Percentiles rank a stretch among this genome's conserved stretches.
These are phyloP conservation scores for Thera britannica DNA, from an alignment of 2,888 invertebrate genomes.

Conservation along the genomic window DNA sequence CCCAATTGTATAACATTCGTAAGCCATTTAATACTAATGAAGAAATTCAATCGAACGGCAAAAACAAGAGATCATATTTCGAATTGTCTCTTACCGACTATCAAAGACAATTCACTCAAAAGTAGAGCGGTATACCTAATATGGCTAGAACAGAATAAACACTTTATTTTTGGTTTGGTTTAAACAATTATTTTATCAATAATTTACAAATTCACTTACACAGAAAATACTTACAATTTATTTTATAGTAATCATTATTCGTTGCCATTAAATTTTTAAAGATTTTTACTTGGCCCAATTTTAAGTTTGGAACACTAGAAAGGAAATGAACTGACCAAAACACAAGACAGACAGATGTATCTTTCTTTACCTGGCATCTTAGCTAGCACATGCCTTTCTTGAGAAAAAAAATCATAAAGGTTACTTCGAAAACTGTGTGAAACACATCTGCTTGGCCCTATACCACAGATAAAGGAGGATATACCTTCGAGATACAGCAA, in stretches of 20 bases:
- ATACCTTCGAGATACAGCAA: slow-evolving; percentile 42
- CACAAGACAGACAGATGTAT: slow-evolving; percentile 64
- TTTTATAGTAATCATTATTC: too few species aligned
- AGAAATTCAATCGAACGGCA: slow-evolving; percentile 36
- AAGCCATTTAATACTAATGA: slow-evolving; percentile 32
- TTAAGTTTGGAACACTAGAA: neutral
- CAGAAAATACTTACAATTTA: too few species aligned
- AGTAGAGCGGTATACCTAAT: neutral
- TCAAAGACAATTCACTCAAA: neutral
- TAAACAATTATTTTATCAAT: too few species aligned
- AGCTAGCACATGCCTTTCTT: slow-evolving; percentile 75
- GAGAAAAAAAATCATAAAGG: slow-evolving; percentile 76
- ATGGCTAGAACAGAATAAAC: too few species aligned
- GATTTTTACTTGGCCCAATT: neutral
- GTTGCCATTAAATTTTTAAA: too few species aligned
- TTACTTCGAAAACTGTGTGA: slow-evolving; percentile 71
- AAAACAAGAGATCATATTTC: slow-evolving; percentile 37
- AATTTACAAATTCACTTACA: too few species aligned
- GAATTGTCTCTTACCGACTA: slow-evolving; percentile 19
- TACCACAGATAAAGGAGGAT: slow-evolving; percentile 1
- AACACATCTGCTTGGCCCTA: slow-evolving; percentile 71
- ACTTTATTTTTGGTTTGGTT: too few species aligned
- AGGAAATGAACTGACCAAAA: slow-evolving; percentile 49
- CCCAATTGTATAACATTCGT: slow-evolving; percentile 24
- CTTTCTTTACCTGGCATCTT: slow-evolving; percentile 69